These are phyloP conservation scores for Apis laboriosa DNA, from an alignment of 1,140 invertebrate genomes.

Conservation along the genomic window DNA sequence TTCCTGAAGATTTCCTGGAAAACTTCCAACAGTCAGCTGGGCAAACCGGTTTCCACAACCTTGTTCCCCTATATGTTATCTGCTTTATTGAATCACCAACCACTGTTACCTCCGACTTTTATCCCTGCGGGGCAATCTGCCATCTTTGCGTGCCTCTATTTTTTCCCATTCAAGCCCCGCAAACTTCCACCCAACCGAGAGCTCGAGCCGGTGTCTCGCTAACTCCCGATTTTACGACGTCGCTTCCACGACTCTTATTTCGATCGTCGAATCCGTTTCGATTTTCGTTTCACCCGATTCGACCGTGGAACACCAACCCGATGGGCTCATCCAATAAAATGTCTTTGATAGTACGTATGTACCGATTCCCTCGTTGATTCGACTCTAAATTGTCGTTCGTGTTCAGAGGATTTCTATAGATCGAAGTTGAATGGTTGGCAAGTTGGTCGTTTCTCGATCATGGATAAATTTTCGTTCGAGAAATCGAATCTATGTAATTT, in stretches of 20 bases:
- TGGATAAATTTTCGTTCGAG: neutral
- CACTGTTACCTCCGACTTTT: conserved; percentile 57
- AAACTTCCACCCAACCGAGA: neutral
- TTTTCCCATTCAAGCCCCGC: conserved; percentile 8
- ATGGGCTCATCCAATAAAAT: conserved; percentile 6
- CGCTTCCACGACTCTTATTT: conserved; percentile 3
- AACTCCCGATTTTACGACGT: conserved; percentile 38
- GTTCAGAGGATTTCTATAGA: neutral
- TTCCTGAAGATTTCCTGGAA: conserved; percentile 60
- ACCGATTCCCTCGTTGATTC: neutral
- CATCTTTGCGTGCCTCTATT: conserved; percentile 63
- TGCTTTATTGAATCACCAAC: conserved; percentile 73
- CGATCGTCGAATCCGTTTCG: conserved; percentile 25
- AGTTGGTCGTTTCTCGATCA: neutral
- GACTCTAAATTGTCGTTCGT: neutral
- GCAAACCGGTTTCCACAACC: conserved; percentile 54
- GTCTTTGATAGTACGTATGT: neutral
- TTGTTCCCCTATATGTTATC: conserved; percentile 66
- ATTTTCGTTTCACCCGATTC: conserved; percentile 35
- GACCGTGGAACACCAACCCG: neutral
- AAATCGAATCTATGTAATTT: neutral
- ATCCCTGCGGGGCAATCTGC: conserved; percentile 68
- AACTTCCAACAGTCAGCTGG: conserved; percentile 67
- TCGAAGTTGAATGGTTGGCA: neutral
- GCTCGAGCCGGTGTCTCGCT: conserved; percentile 18